These are phyloP conservation scores for Pachycephala philippinensis DNA, from an alignment of 2,113 vertebrate genomes.

Conservation along the genomic window DNA sequence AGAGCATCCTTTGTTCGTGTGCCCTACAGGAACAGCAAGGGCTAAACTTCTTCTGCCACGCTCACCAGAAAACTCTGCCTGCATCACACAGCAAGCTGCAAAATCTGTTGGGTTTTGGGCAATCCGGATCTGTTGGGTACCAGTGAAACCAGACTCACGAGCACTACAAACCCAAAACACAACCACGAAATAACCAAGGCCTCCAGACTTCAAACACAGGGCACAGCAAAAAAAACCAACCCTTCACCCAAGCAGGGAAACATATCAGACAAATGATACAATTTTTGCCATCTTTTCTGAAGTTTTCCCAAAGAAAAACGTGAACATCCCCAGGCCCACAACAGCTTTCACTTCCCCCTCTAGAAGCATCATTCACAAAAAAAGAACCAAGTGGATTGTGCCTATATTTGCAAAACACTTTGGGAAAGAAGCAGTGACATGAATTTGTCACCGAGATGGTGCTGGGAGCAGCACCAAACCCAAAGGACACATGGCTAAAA, in stretches of 20 bases:
- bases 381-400: neutral
- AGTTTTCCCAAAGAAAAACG: neutral
- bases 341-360: neutral
- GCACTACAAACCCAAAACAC: neutral
- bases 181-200: neutral
- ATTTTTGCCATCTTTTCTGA: neutral
- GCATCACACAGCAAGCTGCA: neutral
- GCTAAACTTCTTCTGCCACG: neutral
- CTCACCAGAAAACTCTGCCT: neutral
- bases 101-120: accelerated
- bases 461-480: neutral
- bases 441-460: neutral
- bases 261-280: accelerated
- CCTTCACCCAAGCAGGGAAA: neutral
- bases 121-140: neutral
- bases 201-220: neutral
- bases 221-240: neutral
- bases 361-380: neutral
- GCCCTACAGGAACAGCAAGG: neutral
- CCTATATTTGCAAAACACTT: neutral
- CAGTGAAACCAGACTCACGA: neutral
- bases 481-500: neutral
- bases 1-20: neutral
- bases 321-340: neutral
- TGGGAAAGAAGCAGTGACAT: neutral